Conservation (phyloP, 2,797 vertebrate species). For the Morus bassanus region DNA sequence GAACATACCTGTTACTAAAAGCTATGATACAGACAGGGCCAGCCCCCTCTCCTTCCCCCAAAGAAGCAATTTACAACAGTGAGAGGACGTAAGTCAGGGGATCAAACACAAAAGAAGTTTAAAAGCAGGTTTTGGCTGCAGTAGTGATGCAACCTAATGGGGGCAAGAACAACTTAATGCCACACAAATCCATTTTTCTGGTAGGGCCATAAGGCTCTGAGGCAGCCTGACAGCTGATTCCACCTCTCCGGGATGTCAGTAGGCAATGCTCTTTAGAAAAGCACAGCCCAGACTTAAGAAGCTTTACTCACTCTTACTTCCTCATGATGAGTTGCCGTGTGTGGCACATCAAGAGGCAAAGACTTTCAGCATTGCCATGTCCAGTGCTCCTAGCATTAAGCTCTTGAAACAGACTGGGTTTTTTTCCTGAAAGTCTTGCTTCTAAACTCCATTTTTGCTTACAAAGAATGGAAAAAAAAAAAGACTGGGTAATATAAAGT, state of each 20-base stretch:
- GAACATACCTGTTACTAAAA: not conserved
- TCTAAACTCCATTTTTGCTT: not conserved
- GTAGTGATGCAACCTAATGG: slow-evolving; percentile 37
- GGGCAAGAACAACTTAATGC: slow-evolving; percentile 41
- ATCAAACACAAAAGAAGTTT: slow-evolving; percentile 39
- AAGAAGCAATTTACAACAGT: slow-evolving; percentile 24
- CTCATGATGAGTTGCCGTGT: not conserved
- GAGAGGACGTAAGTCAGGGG: slow-evolving; percentile 12
- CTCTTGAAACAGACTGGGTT: not conserved
- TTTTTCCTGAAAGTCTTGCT: not conserved
- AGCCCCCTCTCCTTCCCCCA: not conserved
- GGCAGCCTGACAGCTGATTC: slow-evolving; percentile 24
- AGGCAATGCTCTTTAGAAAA: slow-evolving; percentile 9
- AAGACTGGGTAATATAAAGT: not conserved
- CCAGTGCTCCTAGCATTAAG: not conserved
- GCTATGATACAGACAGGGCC: not conserved
- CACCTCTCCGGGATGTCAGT: not conserved
- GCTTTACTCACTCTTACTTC: not conserved
- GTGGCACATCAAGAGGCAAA: not conserved
- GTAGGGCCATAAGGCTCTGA: slow-evolving; percentile 9
- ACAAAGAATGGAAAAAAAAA: not conserved
- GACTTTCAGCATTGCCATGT: not conserved
- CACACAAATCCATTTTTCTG: slow-evolving; percentile 45
- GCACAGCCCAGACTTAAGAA: not conserved
- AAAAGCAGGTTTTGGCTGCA: slow-evolving; percentile 42